phyloP scores from a whole-genome alignment of 2,888 invertebrate genomes.

The Melanostoma mellinum region DNA sequence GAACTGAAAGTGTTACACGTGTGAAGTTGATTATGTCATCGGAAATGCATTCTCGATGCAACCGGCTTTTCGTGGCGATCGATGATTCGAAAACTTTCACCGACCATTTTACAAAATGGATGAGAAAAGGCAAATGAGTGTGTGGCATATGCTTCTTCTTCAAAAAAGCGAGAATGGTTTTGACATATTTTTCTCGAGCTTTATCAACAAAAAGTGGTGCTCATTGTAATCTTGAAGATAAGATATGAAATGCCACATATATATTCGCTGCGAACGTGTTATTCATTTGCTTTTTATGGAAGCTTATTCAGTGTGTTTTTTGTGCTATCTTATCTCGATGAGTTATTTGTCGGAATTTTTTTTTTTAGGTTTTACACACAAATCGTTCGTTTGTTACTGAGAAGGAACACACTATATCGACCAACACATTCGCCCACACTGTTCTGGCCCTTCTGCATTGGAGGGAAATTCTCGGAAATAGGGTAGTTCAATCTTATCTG shows the following conservation, averaged over 20 bases:
- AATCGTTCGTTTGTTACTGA: too few species aligned
- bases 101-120: background rate
- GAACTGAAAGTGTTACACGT: conserved; percentile 19
- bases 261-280: background rate
- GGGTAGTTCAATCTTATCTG: too few species aligned
- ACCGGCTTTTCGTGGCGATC: background rate
- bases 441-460: too few species aligned
- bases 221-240: conserved; percentile 6
- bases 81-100: conserved; percentile 16
- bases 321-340: background rate
- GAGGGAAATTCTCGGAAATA: too few species aligned
- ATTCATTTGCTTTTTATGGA: background rate
- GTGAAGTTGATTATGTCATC: conserved; percentile 32
- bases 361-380: background rate
- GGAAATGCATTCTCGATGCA: conserved; percentile 29
- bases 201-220: background rate
- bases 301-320: background rate
- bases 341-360: background rate
- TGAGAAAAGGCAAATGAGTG: background rate
- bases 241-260: conserved; percentile 2
- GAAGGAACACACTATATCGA: too few species aligned
- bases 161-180: background rate
- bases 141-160: background rate
- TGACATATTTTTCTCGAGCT: background rate
- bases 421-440: too few species aligned